Evolutionary conservation across 2,797 vertebrate species (phyloP).

Genomic region (Trachurus trachurus): DNA sequence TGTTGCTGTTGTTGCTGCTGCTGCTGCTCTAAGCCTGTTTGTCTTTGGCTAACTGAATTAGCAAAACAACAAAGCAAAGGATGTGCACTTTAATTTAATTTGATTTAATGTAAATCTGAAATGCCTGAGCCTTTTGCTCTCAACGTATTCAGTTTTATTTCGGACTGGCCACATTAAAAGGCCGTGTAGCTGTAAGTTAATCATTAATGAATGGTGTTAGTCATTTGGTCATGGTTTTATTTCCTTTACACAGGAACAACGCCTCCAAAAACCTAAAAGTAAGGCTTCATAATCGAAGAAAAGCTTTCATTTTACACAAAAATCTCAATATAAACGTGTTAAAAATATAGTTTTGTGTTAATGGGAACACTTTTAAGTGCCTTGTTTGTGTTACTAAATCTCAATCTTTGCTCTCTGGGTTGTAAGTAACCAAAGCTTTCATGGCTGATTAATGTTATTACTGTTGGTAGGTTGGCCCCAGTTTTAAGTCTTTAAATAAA

Average conservation of each 20-base stretch:
- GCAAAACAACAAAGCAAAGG: slow-evolving; percentile 12
- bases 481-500: background rate
- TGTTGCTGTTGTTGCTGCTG: background rate
- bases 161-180: background rate
- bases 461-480: background rate
- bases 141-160: background rate
- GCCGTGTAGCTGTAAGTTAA: slow-evolving; percentile 8
- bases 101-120: background rate
- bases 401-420: background rate
- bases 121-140: background rate
- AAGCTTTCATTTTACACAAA: background rate
- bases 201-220: slow-evolving; percentile 11
- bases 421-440: background rate
- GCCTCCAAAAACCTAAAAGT: background rate
- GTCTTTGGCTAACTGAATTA: slow-evolving; percentile 24
- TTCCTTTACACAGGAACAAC: background rate
- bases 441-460: background rate
- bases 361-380: background rate
- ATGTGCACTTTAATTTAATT: background rate
- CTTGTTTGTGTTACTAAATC: background rate
- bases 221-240: background rate
- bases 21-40: background rate
- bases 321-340: background rate
- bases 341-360: background rate
- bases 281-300: background rate